A percentile compares a stretch with the other conserved stretches of the same genome.
Conservation (phyloP, 2,888 invertebrate genomes). For the Ceramica pisi region DNA sequence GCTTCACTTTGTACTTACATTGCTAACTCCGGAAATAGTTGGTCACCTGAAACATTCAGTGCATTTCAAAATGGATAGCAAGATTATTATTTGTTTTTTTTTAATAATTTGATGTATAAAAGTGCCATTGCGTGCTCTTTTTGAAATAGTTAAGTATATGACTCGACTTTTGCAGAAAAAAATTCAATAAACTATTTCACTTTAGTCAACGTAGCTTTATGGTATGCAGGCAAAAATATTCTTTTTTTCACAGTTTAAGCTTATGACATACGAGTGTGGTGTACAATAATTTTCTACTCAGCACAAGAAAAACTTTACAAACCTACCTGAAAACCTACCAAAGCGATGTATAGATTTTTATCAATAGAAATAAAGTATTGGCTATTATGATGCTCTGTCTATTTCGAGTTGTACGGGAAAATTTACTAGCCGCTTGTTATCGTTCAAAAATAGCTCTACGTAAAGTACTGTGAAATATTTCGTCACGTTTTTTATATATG, state of each 20-base stretch:
- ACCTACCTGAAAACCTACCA: too few relatives aligned
- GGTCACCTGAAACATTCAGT: neutral
- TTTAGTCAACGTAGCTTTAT: too few relatives aligned
- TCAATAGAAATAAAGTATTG: neutral
- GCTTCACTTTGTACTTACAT: neutral
- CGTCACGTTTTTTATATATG: neutral
- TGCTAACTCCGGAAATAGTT: neutral
- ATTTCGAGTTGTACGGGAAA: neutral
- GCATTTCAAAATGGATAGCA: neutral
- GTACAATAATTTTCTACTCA: too few relatives aligned
- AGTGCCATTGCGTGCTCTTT: neutral
- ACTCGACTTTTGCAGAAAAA: too few relatives aligned
- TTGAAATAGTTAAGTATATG: neutral
- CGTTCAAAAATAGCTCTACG: conserved; percentile 10
- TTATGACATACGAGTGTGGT: too few relatives aligned
- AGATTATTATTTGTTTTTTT: neutral
- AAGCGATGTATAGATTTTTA: neutral
- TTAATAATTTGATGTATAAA: neutral
- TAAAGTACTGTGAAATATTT: conserved; percentile 2
- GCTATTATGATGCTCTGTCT: neutral
- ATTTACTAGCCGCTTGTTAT: neutral
- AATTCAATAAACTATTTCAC: too few relatives aligned
- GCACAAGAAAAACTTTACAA: too few relatives aligned
- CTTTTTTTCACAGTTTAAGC: too few relatives aligned
- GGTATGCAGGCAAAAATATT: too few relatives aligned